These are phyloP conservation scores for Heterodera schachtii DNA, from an alignment of 1,140 invertebrate genomes.

Conservation along the genomic window DNA sequence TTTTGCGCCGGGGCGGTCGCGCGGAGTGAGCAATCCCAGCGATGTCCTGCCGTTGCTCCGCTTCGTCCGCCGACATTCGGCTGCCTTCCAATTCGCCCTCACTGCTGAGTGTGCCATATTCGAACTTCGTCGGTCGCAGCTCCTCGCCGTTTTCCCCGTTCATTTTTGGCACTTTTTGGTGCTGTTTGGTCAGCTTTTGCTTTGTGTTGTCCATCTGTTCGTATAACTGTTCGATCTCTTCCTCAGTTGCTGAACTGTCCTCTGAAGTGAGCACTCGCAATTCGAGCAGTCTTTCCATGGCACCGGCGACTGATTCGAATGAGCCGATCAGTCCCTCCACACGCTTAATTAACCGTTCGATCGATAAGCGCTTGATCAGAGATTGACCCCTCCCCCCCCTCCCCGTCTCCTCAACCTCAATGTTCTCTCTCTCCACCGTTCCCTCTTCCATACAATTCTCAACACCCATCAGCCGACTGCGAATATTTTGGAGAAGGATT, in stretches of 20 bases:
- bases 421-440: slow-evolving; percentile 9
- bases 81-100: slow-evolving; percentile 15
- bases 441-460: background rate
- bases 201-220: slow-evolving; percentile 32
- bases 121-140: slow-evolving; percentile 4
- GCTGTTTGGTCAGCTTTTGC: slow-evolving; percentile 12
- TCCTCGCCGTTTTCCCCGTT: background rate
- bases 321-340: slow-evolving; percentile 34
- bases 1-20: slow-evolving; percentile 31
- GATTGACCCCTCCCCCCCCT: background rate
- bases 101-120: slow-evolving; percentile 35
- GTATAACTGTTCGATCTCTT: slow-evolving; percentile 35
- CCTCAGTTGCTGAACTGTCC: slow-evolving; percentile 26
- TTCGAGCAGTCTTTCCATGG: slow-evolving; percentile 21
- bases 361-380: background rate
- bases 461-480: background rate
- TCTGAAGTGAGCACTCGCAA: background rate
- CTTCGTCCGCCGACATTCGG: slow-evolving; percentile 12
- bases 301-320: slow-evolving; percentile 35
- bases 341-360: slow-evolving; percentile 28
- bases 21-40: background rate
- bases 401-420: background rate
- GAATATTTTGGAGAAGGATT: slow-evolving; percentile 15
- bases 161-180: background rate
- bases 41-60: background rate